Percentiles rank a stretch among this genome's conserved stretches.
Conservation (phyloP, 2,888 invertebrate genomes). For the Sesamia inferens region DNA sequence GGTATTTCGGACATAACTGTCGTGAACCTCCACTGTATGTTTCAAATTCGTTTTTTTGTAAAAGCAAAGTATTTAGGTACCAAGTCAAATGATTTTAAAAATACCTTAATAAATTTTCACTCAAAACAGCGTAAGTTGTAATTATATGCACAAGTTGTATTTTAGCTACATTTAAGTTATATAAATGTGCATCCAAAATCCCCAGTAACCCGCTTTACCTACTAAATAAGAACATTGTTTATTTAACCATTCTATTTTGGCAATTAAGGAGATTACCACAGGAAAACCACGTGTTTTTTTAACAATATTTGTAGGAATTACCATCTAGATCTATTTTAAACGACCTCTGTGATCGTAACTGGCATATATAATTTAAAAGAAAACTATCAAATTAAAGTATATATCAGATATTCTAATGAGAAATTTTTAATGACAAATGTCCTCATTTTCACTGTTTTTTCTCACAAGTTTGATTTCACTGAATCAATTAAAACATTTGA, state of each 20-base stretch:
- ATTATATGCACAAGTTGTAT: slow-evolving; percentile 16
- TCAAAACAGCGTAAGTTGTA: slow-evolving; percentile 17
- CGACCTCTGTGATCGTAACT: slow-evolving; percentile 43
- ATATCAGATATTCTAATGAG: neutral
- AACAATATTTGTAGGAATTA: slow-evolving; percentile 64
- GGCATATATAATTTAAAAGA: slow-evolving; percentile 6
- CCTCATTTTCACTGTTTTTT: no score
- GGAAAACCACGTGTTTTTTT: slow-evolving; percentile 72
- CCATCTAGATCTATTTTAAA: slow-evolving; percentile 56
- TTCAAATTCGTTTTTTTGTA: neutral
- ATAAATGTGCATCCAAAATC: slow-evolving; percentile 39
- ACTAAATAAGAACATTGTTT: slow-evolving; percentile 65
- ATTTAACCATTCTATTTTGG: slow-evolving; percentile 84
- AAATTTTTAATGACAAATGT: neutral
- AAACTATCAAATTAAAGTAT: neutral
- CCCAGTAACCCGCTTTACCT: slow-evolving; percentile 62
- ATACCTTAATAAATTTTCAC: neutral
- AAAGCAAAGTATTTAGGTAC: slow-evolving; percentile 11
- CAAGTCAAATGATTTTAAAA: slow-evolving; percentile 10
- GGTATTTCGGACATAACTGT: neutral
- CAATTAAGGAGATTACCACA: slow-evolving; percentile 90
- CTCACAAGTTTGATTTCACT: neutral
- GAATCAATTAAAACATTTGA: neutral
- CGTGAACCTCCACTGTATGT: neutral
- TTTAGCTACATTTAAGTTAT: slow-evolving; percentile 8